Evolutionary conservation across 2,797 vertebrate genomes (phyloP).

Genomic region (Taeniopygia guttata): DNA sequence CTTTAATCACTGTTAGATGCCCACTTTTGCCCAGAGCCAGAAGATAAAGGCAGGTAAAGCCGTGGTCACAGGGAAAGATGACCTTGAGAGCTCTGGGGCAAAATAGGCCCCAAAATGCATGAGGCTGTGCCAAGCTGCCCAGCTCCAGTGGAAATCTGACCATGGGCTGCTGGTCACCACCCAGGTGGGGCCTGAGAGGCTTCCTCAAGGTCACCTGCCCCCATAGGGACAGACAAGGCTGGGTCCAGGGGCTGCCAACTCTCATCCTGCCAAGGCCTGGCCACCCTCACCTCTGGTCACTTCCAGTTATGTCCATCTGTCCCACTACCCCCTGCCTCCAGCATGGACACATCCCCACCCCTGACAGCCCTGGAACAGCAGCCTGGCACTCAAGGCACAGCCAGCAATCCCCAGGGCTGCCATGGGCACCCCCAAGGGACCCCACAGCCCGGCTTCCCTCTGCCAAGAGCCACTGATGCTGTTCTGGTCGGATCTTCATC

Average conservation of each 20-base stretch:
- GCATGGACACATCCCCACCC: not conserved
- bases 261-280: not conserved
- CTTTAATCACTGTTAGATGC: not conserved
- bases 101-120: not conserved
- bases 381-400: not conserved
- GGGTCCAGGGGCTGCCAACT: not conserved
- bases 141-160: not conserved
- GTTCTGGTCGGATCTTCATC: not conserved
- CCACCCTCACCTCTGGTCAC: not conserved
- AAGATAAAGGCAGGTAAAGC: not conserved
- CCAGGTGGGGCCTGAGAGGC: not conserved
- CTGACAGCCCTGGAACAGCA: rapidly evolving
- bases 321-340: not conserved
- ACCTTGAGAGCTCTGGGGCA: rapidly evolving
- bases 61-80: rapidly evolving
- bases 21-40: not conserved
- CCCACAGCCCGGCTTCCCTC: not conserved
- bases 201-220: not conserved
- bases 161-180: not conserved
- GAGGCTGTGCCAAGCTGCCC: not conserved
- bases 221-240: not conserved
- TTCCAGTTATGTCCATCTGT: not conserved
- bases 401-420: not conserved
- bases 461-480: rapidly evolving
- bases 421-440: not conserved